phyloP scores from a whole-genome alignment of 2,888 invertebrate genomes.

The Nasonia oneida region DNA sequence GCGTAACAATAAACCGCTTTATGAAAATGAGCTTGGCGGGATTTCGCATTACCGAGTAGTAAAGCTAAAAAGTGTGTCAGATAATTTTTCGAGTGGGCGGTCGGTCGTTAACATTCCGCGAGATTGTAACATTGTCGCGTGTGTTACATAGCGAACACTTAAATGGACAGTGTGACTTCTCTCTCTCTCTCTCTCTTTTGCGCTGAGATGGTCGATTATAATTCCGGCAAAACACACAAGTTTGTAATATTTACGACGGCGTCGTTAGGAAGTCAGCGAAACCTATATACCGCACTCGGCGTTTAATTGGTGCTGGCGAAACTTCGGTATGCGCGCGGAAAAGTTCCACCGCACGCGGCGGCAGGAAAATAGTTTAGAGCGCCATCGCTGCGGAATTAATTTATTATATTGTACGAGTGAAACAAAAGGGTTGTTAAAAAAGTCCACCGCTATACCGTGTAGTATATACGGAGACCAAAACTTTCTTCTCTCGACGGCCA shows the following conservation, averaged over 20 bases:
- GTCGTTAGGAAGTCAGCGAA: neutral
- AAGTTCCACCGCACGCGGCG: neutral
- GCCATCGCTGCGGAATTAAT: neutral
- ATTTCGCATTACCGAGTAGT: neutral
- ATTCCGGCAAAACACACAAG: neutral
- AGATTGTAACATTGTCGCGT: neutral
- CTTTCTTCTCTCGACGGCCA: neutral
- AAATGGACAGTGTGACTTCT: neutral
- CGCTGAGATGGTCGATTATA: neutral
- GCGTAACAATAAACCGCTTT: neutral
- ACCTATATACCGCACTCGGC: neutral
- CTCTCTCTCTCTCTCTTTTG: neutral
- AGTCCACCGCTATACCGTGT: neutral
- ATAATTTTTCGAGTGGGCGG: slow-evolving; percentile 3
- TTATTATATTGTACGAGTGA: neutral
- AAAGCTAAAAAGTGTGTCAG: slow-evolving; percentile 7
- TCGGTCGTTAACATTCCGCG: neutral
- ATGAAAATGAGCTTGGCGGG: neutral
- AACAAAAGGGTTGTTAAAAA: neutral
- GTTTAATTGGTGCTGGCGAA: neutral
- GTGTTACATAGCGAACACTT: neutral
- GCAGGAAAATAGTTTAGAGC: neutral
- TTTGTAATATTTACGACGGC: neutral
- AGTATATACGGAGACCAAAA: neutral
- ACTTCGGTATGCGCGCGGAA: neutral